Base-by-base conservation (phyloP, 2,113 vertebrate species). In the Rattus rattus region DNA sequence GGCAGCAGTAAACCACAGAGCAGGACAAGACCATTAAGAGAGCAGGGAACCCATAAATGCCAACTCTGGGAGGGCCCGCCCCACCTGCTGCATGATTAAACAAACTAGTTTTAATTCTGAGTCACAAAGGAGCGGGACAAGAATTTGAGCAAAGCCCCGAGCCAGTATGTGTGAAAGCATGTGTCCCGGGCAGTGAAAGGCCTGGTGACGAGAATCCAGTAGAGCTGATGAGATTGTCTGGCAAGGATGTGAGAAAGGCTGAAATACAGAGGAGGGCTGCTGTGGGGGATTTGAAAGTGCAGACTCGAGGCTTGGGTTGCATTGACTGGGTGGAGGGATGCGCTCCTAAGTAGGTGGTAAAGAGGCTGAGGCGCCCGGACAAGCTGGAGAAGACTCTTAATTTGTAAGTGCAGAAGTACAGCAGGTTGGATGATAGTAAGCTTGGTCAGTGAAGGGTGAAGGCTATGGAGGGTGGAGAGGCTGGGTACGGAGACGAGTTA, bases 21-120 rank as follows among this genome's bases (percentile, higher is more conserved):
- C 85, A 33, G 86, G 63, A 22, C 43, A 76, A 75, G 43, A 88
- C 65, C 54, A 39, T 63, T 24, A 81, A 70, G 43, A 56, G 63
- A 19, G 61, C 72, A 91, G 63, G 96, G 72, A 92, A 76, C 84
- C n/a, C n/a, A 6, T 30, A 36, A 93, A 75, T 52, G 73, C 20
- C 17, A 79, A 70, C 67, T 85, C 91, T 19, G 2, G 81, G 61
- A 84, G 73, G 79, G 20, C 67, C 12, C 24, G 20, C 67, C 12
- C 24, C 69, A 54, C 49, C 36, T 73, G 70, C 70, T 72, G 24
- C 19, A 26, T 83, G 52, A 92, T 90, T 69, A 12, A 91, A 63
- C 1, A 0, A 19, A 43, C 61, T 43, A 70, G 69, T 52, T 54
- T 39, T 52, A 28, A 49, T 69, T 17, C 61, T 33, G 4, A 87